Conservation (phyloP, 1,140 invertebrate genomes). For the Homarus americanus region DNA sequence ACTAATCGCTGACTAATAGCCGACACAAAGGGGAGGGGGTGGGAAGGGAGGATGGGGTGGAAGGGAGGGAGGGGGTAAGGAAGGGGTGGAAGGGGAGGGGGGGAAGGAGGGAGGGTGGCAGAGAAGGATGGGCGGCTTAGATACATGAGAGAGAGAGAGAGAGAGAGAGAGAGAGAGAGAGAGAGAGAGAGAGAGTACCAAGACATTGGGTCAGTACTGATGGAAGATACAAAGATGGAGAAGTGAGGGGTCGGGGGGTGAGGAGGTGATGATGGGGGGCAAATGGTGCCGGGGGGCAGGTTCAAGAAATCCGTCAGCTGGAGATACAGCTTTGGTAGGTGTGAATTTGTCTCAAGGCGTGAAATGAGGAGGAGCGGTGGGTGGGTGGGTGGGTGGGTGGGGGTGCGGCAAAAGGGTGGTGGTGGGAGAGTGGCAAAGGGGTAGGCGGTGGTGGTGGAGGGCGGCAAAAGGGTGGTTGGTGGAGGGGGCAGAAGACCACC, state of each 20-base stretch:
- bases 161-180: neutral
- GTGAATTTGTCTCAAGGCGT: no score
- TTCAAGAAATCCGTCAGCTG: no score
- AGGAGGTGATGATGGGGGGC: no score
- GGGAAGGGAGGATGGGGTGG: neutral
- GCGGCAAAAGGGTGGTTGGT: neutral
- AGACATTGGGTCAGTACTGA: no score
- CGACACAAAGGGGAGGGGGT: neutral
- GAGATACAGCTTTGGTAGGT: no score
- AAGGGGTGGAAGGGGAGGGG: neutral
- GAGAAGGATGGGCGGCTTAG: neutral
- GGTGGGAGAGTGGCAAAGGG: neutral
- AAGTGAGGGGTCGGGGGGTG: neutral
- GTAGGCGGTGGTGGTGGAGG: neutral
- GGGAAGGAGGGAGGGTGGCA: neutral
- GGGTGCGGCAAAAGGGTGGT: neutral
- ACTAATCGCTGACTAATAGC: slow-evolving; percentile 33
- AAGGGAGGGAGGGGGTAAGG: neutral
- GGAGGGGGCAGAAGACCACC: no score
- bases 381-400: neutral
- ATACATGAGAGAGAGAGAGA: neutral
- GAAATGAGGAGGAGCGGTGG: neutral
- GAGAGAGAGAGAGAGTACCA: neutral
- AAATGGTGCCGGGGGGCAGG: no score
- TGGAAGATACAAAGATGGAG: neutral